Conservation (phyloP, 2,888 invertebrate genomes). For the Melanchra persicariae region DNA sequence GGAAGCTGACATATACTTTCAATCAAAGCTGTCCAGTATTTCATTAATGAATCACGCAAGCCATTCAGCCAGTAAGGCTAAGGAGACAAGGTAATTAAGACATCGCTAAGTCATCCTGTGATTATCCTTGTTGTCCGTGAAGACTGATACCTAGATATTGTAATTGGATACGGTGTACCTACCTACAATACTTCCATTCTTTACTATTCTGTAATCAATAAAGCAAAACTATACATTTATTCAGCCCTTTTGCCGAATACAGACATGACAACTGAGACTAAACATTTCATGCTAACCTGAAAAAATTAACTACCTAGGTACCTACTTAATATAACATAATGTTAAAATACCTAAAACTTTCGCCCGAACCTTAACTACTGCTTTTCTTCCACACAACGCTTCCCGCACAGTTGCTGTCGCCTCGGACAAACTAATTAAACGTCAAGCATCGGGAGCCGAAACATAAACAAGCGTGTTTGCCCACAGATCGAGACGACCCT, state of each 20-base stretch:
- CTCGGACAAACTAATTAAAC: slow-evolving; percentile 83
- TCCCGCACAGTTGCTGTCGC: slow-evolving; percentile 71
- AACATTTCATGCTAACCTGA: background rate
- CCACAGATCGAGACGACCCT: slow-evolving; percentile 84
- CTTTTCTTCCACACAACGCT: background rate
- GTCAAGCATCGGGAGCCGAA: slow-evolving; percentile 77
- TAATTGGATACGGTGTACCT: too few species aligned
- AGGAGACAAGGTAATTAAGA: slow-evolving; percentile 2
- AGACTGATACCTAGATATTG: background rate
- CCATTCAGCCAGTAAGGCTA: slow-evolving; percentile 1
- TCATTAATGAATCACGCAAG: slow-evolving; percentile 25
- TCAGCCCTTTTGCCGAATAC: background rate
- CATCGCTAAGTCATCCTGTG: background rate
- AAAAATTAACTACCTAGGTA: too few species aligned
- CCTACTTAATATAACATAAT: too few species aligned
- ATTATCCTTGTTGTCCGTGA: background rate
- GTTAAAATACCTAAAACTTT: background rate
- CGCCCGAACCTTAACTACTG: slow-evolving; percentile 45
- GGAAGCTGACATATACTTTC: slow-evolving; percentile 43
- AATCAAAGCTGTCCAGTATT: slow-evolving; percentile 17
- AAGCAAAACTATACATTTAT: background rate
- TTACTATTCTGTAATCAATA: too few species aligned
- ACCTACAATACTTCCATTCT: too few species aligned
- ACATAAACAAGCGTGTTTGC: slow-evolving; percentile 85
- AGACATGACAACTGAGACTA: background rate